These are phyloP conservation scores for Hartigia nigra DNA, from an alignment of 2,888 invertebrate species.

Conservation along the genomic window DNA sequence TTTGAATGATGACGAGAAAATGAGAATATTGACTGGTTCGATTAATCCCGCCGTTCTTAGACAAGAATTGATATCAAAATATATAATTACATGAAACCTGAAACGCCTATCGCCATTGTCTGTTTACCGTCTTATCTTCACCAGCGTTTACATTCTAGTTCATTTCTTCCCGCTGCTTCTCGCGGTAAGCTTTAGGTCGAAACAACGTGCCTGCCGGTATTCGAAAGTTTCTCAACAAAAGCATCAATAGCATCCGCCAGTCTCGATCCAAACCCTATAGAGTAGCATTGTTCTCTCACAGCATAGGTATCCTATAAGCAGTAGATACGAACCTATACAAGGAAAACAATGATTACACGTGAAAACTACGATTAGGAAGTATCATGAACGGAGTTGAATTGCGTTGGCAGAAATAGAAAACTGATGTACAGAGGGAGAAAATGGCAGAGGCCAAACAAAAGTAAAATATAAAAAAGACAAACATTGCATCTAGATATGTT, in stretches of 20 bases:
- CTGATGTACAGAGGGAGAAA: neutral
- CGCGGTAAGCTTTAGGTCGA: neutral
- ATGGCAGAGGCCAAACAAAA: neutral
- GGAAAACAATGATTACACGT: neutral
- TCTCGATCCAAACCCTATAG: neutral
- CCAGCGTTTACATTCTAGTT: neutral
- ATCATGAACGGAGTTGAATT: too few relatives aligned
- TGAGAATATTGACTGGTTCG: neutral
- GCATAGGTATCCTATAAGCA: neutral
- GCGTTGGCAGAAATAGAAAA: neutral
- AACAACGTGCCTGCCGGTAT: neutral
- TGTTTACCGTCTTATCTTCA: neutral
- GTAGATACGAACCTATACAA: neutral
- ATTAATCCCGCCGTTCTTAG: neutral
- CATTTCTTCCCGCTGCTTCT: neutral
- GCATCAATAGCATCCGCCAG: neutral
- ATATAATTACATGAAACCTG: neutral
- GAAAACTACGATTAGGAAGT: neutral
- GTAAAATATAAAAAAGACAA: too few relatives aligned
- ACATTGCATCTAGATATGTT: too few relatives aligned
- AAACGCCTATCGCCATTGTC: neutral
- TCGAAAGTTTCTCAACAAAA: neutral
- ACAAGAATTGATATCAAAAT: neutral
- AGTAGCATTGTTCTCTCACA: neutral
- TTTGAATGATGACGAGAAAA: neutral